Evolutionary conservation across 1,140 invertebrate genomes (phyloP), one percentile per base, ranked within the genome.

Genomic region (Cotesia glomerata): DNA sequence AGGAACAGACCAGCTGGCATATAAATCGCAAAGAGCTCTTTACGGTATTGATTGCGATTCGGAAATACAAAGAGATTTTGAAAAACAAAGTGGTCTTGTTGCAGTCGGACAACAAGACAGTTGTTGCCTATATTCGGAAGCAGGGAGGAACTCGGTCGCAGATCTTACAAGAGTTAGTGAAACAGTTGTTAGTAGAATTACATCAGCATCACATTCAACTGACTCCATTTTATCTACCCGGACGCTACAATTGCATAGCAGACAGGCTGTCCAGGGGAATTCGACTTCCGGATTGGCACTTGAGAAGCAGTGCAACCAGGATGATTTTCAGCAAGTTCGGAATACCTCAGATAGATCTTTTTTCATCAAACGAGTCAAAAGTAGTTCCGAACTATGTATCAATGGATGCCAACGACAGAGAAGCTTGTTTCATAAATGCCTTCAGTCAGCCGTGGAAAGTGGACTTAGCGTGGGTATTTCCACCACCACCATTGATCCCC

Each of bases 51-150:
- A 26, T 76, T n/a, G 79, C 75, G 1, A 51, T 85, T 5, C 16
- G 75, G 58, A 65, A n/a, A 4, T 54, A 72, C 64, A 59, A 75
- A 16, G 18, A 65, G 11, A 71, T 71, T 16, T 63, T 80, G 14
- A 8, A n/a, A 35, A 35, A 69, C 14, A 71, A 18, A 18, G 64
- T 72, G 0, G 52, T 83, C 0, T 56, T 80, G 11, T 56, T 84
- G 5, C 84, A 84, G 61, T 77, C 76, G 69, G 82, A 85, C 81
- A 85, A 79, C 75, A 76, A 65, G n/a, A 82, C 83, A 1, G 76
- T 74, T 1, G 52, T 79, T 14, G 72, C 74, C 9, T 80, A 78
- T 65, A 58, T 69, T 13, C 5, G 18, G 8, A 66, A 66, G 14
- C 62, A 66, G 14, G 35, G 35, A 36, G 35, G 35, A 36, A 36